A percentile compares a stretch with the other conserved stretches of the same genome.
Evolutionary conservation across 2,888 invertebrate genomes (phyloP).

Genomic region (Eudemis profundana): DNA sequence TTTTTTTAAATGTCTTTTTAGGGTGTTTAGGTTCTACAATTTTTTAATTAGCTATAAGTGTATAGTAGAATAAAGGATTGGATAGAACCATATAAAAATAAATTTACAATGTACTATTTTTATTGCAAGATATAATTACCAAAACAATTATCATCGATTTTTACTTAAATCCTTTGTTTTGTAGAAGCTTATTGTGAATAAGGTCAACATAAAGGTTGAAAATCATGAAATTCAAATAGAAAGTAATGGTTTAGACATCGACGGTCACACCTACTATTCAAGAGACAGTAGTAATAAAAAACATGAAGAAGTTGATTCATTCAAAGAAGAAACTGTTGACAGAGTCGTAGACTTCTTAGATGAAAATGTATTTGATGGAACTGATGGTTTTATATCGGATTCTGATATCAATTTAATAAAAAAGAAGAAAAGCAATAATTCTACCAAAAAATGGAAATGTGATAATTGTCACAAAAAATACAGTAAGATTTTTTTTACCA

Average conservation of each 20-base stretch:
- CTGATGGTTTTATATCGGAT: constrained; percentile 14
- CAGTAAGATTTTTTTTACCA: constrained; percentile 45
- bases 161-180: background rate
- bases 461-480: constrained; percentile 49
- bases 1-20: no score
- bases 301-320: background rate
- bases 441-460: constrained; percentile 42
- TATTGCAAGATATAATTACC: background rate
- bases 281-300: background rate
- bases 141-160: background rate
- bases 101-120: background rate
- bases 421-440: constrained; percentile 12
- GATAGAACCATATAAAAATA: no score
- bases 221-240: constrained; percentile 13
- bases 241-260: constrained; percentile 9
- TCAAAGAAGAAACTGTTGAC: constrained; percentile 28
- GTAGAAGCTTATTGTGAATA: constrained; percentile 23
- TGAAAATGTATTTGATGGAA: constrained; percentile 12
- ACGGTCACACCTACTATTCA: background rate
- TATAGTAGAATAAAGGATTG: no score
- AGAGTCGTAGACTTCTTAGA: constrained; percentile 7
- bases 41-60: no score
- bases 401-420: constrained; percentile 1
- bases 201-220: constrained; percentile 24
- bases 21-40: no score